Evolutionary conservation across 2,113 vertebrate genomes (phyloP).

Genomic region (Forbesichthys agassizii): DNA sequence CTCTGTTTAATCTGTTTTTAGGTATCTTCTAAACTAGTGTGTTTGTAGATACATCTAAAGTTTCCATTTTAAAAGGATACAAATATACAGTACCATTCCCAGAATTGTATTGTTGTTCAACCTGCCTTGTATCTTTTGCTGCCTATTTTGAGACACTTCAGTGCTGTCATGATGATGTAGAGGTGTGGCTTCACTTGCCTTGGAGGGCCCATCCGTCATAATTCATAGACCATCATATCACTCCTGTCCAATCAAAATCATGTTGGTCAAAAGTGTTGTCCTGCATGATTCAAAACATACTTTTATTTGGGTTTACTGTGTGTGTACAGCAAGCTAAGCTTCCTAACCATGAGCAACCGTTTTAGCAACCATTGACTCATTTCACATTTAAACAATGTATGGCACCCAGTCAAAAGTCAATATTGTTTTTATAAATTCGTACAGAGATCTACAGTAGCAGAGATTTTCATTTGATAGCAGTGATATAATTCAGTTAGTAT

Average conservation of each 20-base stretch:
- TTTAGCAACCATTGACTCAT: not conserved
- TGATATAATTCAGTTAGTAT: not conserved
- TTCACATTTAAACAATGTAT: not conserved
- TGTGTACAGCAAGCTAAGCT: not conserved
- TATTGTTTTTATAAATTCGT: not conserved
- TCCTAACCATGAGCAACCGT: not conserved
- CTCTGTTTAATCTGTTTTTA: slow-evolving; percentile 7
- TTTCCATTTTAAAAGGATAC: slow-evolving; percentile 20
- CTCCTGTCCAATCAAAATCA: slow-evolving; percentile 1
- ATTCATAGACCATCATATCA: not conserved
- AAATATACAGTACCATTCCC: slow-evolving; percentile 40
- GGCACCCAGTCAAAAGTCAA: not conserved
- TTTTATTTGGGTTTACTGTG: not conserved
- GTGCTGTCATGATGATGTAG: slow-evolving; percentile 3
- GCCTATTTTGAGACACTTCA: slow-evolving; percentile 59
- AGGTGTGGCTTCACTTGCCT: slow-evolving; percentile 12
- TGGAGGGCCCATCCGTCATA: slow-evolving; percentile 10
- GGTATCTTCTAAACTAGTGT: not conserved
- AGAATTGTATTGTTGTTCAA: slow-evolving; percentile 61
- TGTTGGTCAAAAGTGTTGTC: not conserved
- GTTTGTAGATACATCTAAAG: slow-evolving; percentile 17
- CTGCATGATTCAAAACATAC: slow-evolving; percentile 27
- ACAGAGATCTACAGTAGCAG: not conserved
- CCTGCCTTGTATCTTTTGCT: slow-evolving; percentile 73
- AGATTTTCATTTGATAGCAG: slow-evolving; percentile 13